Conservation (phyloP, 2,888 invertebrate species). For the Brenthis ino region DNA sequence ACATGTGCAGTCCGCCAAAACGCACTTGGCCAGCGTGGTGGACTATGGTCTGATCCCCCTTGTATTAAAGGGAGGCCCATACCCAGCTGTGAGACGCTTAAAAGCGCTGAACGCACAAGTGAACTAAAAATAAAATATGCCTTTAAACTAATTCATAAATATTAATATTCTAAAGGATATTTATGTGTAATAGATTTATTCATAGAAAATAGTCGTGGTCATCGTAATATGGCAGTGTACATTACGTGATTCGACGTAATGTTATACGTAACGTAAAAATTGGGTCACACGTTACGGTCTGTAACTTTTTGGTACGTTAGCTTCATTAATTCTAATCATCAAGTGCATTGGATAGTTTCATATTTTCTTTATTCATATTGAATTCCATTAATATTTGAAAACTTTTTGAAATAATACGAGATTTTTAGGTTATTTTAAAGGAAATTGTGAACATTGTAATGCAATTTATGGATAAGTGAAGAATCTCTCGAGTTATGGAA, state of each 20-base stretch:
- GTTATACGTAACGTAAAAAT: slow-evolving; percentile 61
- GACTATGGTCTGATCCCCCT: too few species aligned
- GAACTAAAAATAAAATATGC: too few species aligned
- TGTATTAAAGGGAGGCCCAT: too few species aligned
- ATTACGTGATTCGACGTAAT: slow-evolving; percentile 50
- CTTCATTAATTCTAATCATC: slow-evolving; percentile 25
- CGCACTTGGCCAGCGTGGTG: too few species aligned
- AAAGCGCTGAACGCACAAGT: too few species aligned
- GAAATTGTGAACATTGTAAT: too few species aligned
- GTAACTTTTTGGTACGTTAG: slow-evolving; percentile 45
- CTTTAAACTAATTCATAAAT: too few species aligned
- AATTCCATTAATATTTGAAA: not conserved
- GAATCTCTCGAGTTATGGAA: too few species aligned
- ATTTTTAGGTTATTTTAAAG: too few species aligned
- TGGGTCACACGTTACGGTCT: slow-evolving; percentile 57
- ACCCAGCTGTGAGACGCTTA: too few species aligned
- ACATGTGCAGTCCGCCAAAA: too few species aligned
- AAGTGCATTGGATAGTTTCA: slow-evolving; percentile 20
- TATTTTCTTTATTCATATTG: slow-evolving; percentile 7
- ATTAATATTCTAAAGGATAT: not conserved
- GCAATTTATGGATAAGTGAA: too few species aligned
- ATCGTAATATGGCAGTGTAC: slow-evolving; percentile 41
- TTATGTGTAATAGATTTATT: slow-evolving; percentile 9
- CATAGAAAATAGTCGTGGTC: slow-evolving; percentile 5
- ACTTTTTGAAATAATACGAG: not conserved